Percentiles rank a stretch among this genome's conserved stretches.
Conservation (phyloP, 2,113 vertebrate species). For the Nymphicus hollandicus region DNA sequence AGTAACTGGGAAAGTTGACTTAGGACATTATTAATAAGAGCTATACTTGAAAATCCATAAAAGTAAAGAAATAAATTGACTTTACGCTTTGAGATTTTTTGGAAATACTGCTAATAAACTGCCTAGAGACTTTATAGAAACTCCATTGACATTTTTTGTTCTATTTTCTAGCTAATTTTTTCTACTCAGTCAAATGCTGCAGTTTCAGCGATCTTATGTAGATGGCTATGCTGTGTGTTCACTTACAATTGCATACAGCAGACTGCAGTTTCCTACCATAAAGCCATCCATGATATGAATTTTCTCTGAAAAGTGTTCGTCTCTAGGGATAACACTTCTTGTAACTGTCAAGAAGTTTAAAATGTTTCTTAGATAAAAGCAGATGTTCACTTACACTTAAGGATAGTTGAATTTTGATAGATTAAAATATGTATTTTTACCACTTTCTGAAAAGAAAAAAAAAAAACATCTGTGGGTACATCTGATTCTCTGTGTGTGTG, state of each 20-base stretch:
- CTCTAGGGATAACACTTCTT: slow-evolving; percentile 53
- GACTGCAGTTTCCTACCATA: slow-evolving; percentile 7
- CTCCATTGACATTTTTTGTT: not conserved
- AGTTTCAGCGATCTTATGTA: not conserved
- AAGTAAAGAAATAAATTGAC: not conserved
- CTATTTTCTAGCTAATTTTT: not conserved
- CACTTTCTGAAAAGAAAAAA: not conserved
- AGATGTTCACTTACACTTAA: slow-evolving; percentile 53
- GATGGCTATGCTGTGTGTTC: not conserved
- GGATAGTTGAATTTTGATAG: slow-evolving; percentile 37
- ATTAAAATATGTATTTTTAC: slow-evolving; percentile 9
- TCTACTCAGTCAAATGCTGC: not conserved
- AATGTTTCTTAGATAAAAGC: slow-evolving; percentile 54
- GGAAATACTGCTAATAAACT: not conserved
- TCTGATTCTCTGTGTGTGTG: not conserved
- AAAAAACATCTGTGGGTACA: not conserved
- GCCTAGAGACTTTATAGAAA: not conserved
- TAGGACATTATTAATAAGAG: not conserved
- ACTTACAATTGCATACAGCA: not conserved
- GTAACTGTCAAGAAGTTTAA: slow-evolving; percentile 71
- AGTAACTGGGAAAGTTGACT: not conserved
- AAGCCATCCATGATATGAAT: slow-evolving; percentile 25
- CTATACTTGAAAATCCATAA: not conserved
- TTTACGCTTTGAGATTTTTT: not conserved
- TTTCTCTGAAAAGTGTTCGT: slow-evolving; percentile 61